These are phyloP conservation scores for Macrotrachela quadricornifera DNA, from an alignment of 1,140 invertebrate species.

Conservation along the genomic window DNA sequence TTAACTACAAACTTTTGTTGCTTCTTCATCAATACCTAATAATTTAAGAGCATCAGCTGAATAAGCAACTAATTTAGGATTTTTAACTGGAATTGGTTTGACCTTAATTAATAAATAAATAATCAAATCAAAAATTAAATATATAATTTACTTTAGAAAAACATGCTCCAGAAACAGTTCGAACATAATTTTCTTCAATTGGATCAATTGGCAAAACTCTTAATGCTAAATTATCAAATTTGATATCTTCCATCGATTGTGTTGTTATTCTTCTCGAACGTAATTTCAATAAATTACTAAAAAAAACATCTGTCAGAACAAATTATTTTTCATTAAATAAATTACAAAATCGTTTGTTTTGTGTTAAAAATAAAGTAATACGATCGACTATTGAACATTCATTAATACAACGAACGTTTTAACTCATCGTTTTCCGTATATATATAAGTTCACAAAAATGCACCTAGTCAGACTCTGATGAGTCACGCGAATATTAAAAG, in stretches of 20 bases:
- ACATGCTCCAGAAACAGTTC: conserved; percentile 33
- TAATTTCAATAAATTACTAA: too few relatives aligned
- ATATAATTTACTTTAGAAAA: conserved; percentile 16
- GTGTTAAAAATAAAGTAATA: too few relatives aligned
- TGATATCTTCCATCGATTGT: conserved; percentile 20
- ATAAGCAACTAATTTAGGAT: conserved; percentile 34
- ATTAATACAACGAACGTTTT: too few relatives aligned
- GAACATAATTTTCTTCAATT: conserved; percentile 35
- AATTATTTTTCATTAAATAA: too few relatives aligned
- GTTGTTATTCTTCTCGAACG: too few relatives aligned
- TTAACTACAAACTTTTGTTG: conserved; percentile 25
- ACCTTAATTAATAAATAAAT: conserved; percentile 35
- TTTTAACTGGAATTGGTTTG: conserved; percentile 32
- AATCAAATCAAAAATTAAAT: conserved; percentile 3
- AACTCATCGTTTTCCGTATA: too few relatives aligned
- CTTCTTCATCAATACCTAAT: conserved; percentile 23
- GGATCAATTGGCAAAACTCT: conserved; percentile 33
- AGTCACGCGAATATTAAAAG: too few relatives aligned
- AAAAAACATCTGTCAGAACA: too few relatives aligned
- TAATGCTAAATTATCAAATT: conserved; percentile 26
- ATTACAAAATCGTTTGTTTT: too few relatives aligned
- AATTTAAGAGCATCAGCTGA: conserved; percentile 34
- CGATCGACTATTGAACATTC: too few relatives aligned
- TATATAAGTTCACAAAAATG: too few relatives aligned
- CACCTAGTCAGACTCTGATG: too few relatives aligned